Base-by-base conservation (phyloP, 2,797 vertebrate species). In the Arnoldichthys spilopterus region DNA sequence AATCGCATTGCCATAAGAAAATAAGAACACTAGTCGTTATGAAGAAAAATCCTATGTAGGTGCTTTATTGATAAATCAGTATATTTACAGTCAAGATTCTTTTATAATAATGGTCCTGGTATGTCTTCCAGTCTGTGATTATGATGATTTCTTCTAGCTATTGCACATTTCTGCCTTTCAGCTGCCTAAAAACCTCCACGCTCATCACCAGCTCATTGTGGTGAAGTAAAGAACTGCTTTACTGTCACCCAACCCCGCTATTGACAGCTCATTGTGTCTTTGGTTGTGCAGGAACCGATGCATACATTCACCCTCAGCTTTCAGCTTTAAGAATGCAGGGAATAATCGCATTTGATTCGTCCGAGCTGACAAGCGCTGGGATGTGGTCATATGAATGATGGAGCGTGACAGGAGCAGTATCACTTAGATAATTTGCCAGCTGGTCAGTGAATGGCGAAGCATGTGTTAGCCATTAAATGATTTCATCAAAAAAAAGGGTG, bases 361-460 rank as follows among this genome's bases (percentile, higher is more conserved):
- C 58, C 49, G 68, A 83, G 83, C 70, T 80, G 76, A 83, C 72
- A 80, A 78, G 79, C 74, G 49, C 76, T 63, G 61, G 68, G 79
- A 87, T 73, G 84, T 78, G 78, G 81, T 86, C 80, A 83, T 83
- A 83, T 85, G 86, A 88, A 88, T 87, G 90, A 91, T 89, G 84
- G 86, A 87, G 86, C 82, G 78, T 81, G 84, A 89, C 88, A 85
- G 86, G 83, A 85, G 53, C 77, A 20, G 84, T 86, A 88, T 89
- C 88, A 89, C 86, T 83, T 82, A 82, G 82, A 88, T 90, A 89
- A 93, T 83, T 86, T 85, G 88, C 81, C 86, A 89, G 86, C 87
- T 87, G 87, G 90, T 90, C 82, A 90, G 81, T 86, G 80, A 84
- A 83, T 82, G 75, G 80, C 51, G 66, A 81, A 83, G 83, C 85